Conservation (phyloP, 2,113 vertebrate genomes). For the Caracal caracal region DNA sequence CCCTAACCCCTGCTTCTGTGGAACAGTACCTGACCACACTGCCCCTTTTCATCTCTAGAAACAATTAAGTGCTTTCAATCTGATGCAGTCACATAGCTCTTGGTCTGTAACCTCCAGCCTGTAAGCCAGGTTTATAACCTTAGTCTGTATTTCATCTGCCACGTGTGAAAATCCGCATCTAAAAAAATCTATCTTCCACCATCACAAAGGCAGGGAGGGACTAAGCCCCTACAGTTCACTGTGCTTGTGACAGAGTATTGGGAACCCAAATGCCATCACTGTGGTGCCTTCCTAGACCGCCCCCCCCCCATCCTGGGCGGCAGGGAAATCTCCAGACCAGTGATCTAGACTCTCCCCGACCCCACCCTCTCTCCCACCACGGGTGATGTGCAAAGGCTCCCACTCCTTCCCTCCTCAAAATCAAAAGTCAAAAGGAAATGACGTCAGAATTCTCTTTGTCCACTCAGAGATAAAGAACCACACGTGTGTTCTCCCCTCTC, state of each 20-base stretch:
- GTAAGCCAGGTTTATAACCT: background rate
- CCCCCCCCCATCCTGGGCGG: too few species aligned
- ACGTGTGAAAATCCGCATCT: background rate
- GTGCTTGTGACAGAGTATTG: background rate
- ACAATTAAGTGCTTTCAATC: background rate
- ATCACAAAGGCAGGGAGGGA: background rate
- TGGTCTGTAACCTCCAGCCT: background rate
- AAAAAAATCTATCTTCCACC: background rate
- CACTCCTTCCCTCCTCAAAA: too few species aligned
- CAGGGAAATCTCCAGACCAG: background rate
- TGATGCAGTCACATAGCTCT: background rate
- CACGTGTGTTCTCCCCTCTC: background rate
- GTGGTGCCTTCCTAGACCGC: background rate
- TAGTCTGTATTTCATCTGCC: background rate
- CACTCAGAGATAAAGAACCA: too few species aligned
- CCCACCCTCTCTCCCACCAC: accelerated
- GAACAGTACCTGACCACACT: background rate
- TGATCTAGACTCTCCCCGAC: background rate
- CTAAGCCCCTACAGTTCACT: background rate
- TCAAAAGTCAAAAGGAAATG: background rate
- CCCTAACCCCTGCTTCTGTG: background rate
- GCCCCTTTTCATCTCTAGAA: background rate
- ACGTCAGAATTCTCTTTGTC: background rate
- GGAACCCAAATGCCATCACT: background rate
- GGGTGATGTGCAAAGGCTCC: accelerated